Evolutionary conservation across 2,797 vertebrate species (phyloP).

Genomic region (Diplodus sargus): DNA sequence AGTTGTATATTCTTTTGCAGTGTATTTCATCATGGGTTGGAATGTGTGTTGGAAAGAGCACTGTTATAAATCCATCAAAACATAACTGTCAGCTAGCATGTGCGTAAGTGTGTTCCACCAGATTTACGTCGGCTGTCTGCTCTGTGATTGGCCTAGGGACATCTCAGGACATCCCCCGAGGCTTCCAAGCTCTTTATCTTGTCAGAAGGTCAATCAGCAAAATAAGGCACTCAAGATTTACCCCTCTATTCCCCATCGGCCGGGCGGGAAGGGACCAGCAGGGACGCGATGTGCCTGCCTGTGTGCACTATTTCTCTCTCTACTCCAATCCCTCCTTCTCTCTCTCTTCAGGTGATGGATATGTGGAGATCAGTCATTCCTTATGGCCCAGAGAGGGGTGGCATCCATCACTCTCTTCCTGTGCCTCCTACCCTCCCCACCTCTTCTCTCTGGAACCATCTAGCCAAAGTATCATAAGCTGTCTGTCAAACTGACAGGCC

Average conservation of each 20-base stretch:
- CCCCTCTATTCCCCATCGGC: slow-evolving; percentile 30
- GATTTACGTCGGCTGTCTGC: slow-evolving; percentile 62
- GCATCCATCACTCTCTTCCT: slow-evolving; percentile 78
- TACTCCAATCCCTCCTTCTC: slow-evolving; percentile 8
- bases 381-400: slow-evolving; percentile 72
- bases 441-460: slow-evolving; percentile 43
- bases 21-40: slow-evolving; percentile 41
- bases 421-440: slow-evolving; percentile 21
- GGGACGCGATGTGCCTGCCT: slow-evolving; percentile 26
- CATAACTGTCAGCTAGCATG: slow-evolving; percentile 34
- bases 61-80: slow-evolving; percentile 52
- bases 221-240: slow-evolving; percentile 78
- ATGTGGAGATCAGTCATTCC: slow-evolving; percentile 79
- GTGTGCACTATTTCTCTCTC: slow-evolving; percentile 14
- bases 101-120: slow-evolving; percentile 40
- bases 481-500: slow-evolving; percentile 77
- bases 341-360: slow-evolving; percentile 78
- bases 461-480: slow-evolving; percentile 65
- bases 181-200: slow-evolving; percentile 74
- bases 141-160: slow-evolving; percentile 66
- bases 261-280: slow-evolving; percentile 25
- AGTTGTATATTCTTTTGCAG: slow-evolving; percentile 35
- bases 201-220: slow-evolving; percentile 78
- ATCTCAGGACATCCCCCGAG: slow-evolving; percentile 44
- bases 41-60: not conserved